Conservation (phyloP, 1,140 invertebrate genomes). For the Euwallacea fornicatus region DNA sequence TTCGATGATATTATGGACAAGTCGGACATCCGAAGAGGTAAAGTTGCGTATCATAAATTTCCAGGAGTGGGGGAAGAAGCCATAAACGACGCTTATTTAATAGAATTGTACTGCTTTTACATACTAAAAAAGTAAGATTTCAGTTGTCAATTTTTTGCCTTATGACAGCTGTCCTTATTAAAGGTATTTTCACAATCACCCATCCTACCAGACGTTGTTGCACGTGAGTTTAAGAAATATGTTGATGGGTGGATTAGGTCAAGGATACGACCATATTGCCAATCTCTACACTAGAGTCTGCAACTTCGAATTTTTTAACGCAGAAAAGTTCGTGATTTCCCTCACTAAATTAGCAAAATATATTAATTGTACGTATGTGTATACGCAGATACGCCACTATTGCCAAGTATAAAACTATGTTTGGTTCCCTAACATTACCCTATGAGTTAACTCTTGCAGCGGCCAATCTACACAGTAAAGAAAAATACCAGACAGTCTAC, state of each 20-base stretch:
- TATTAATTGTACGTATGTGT: not conserved
- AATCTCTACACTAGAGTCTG: no score
- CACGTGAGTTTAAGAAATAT: not conserved
- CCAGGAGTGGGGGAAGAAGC: not conserved
- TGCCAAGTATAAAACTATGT: not conserved
- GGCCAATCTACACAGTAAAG: not conserved
- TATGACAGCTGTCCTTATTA: not conserved
- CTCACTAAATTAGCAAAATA: not conserved
- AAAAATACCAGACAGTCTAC: not conserved
- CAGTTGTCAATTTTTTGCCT: not conserved
- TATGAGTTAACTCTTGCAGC: not conserved
- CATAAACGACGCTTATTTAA: not conserved
- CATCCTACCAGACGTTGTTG: not conserved
- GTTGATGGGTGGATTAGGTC: not conserved
- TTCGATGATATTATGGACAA: constrained; percentile 3
- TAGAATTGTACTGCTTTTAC: not conserved
- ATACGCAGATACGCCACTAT: not conserved
- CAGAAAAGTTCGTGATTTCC: not conserved
- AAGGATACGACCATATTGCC: not conserved
- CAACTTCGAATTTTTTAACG: not conserved
- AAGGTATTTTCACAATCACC: not conserved
- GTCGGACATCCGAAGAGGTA: not conserved
- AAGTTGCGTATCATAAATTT: not conserved
- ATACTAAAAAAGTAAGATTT: not conserved
- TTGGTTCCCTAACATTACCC: not conserved